Percentiles rank a stretch among this genome's conserved stretches.
phyloP scores from a whole-genome alignment of 2,797 vertebrate genomes.

The Mus caroli region DNA sequence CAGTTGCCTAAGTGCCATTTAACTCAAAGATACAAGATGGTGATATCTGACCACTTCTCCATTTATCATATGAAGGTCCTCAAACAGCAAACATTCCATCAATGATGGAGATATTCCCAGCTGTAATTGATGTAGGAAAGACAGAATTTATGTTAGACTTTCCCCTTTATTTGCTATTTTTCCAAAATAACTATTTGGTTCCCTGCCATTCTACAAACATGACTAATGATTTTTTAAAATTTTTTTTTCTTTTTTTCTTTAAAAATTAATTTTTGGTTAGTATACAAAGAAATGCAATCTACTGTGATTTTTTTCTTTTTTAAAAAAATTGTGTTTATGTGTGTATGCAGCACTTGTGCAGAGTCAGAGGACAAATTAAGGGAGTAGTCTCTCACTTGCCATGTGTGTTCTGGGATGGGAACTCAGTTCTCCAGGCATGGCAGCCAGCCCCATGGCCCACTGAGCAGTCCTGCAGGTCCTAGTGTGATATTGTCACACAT shows the following conservation, averaged over 20 bases:
- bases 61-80: conserved; percentile 29
- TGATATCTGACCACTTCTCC: neutral
- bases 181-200: neutral
- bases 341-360: neutral
- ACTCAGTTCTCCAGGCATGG: neutral
- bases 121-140: neutral
- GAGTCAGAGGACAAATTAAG: neutral
- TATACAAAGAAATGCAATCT: neutral
- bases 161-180: neutral
- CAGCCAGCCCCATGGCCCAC: neutral
- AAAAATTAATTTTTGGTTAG: neutral
- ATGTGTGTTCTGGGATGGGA: too few relatives aligned
- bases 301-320: neutral
- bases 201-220: neutral
- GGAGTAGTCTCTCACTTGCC: neutral
- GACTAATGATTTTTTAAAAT: neutral
- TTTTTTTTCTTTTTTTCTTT: neutral
- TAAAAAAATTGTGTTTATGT: neutral
- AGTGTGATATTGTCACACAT: neutral
- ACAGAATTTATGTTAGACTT: neutral
- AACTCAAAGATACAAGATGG: neutral
- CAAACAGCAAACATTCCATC: neutral
- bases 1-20: conserved; percentile 25
- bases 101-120: neutral
- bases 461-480: too few relatives aligned